Evolutionary conservation across 37 sponge, comb jelly and placozoan genomes (phyloP).

Genomic region (Beroe forskalii): DNA sequence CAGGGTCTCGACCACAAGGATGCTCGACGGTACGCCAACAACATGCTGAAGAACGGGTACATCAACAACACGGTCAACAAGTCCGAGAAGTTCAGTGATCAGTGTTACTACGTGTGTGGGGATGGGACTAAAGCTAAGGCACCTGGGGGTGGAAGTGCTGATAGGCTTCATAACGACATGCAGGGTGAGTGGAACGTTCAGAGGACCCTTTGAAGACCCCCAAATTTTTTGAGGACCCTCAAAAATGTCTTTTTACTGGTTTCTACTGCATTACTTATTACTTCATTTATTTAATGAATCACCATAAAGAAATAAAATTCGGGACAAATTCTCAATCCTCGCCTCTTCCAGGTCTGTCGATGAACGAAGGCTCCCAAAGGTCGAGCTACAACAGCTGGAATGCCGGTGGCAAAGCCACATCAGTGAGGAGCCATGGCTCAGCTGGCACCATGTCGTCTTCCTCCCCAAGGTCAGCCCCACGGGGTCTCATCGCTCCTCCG

Average conservation of each 20-base stretch:
- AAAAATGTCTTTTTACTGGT: no score
- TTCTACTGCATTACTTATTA: no score
- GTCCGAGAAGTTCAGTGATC: slow-evolving; percentile 51
- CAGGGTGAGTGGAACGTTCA: slow-evolving; percentile 17
- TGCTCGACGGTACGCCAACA: slow-evolving; percentile 6
- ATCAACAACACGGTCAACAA: slow-evolving; percentile 14
- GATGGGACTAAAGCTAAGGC: background rate
- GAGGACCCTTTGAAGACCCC: background rate
- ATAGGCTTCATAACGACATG: background rate
- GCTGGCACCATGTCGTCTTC: slow-evolving; percentile 40
- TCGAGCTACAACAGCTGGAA: slow-evolving; percentile 41
- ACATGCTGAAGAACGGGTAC: slow-evolving; percentile 43
- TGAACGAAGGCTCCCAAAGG: background rate
- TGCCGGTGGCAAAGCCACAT: background rate
- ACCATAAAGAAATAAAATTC: background rate
- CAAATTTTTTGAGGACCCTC: background rate
- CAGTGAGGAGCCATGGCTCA: slow-evolving; percentile 24
- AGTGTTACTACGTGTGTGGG: slow-evolving; percentile 17
- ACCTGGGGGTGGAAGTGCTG: background rate
- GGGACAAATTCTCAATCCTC: no score
- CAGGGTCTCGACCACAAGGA: slow-evolving; percentile 29
- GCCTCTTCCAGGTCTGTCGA: slow-evolving; percentile 5
- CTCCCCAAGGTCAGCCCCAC: slow-evolving; percentile 20
- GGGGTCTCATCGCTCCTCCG: background rate
- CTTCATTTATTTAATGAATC: no score